These are phyloP conservation scores for Gulo gulo DNA, from an alignment of 2,113 vertebrate genomes.

Conservation along the genomic window DNA sequence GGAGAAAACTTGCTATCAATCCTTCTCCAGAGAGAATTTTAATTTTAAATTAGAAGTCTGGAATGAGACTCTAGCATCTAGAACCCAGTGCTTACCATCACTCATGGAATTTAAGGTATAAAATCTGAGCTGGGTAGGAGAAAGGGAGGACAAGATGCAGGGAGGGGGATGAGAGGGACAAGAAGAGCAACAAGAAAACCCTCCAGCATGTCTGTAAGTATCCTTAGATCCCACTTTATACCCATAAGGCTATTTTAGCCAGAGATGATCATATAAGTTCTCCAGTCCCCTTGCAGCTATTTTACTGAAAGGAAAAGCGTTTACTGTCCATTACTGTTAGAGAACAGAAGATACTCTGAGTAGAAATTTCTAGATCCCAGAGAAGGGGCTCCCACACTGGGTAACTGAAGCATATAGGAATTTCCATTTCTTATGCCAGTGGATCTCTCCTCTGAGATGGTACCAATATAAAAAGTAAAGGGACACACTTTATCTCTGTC, in stretches of 20 bases:
- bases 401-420: neutral
- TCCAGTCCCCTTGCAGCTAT: neutral
- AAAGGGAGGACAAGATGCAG: neutral
- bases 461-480: neutral
- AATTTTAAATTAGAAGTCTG: neutral
- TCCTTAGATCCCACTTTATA: neutral
- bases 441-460: neutral
- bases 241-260: neutral
- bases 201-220: neutral
- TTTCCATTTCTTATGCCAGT: neutral
- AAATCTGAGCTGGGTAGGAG: neutral
- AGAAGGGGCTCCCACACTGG: neutral
- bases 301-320: neutral
- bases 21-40: neutral
- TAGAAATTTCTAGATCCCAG: neutral
- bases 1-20: neutral
- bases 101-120: neutral
- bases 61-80: neutral
- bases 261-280: neutral
- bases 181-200: neutral
- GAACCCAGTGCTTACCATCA: neutral
- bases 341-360: neutral
- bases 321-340: neutral
- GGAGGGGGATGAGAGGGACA: neutral
- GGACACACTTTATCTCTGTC: neutral